Evolutionary conservation across 2,113 vertebrate species (phyloP).

Genomic region (Donacobius atricapilla): DNA sequence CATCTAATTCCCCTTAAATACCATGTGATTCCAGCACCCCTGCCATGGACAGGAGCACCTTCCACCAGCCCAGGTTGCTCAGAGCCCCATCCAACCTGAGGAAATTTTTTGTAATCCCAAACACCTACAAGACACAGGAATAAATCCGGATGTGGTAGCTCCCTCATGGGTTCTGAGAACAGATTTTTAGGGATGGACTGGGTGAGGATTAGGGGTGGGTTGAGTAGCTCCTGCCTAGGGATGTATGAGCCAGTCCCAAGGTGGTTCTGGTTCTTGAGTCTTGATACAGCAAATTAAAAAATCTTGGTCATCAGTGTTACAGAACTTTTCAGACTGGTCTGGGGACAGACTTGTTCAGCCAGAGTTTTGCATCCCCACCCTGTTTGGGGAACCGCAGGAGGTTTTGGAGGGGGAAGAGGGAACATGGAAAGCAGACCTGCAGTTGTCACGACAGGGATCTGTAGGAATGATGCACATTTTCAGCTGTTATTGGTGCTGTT

Average conservation of each 20-base stretch:
- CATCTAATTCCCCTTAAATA: not conserved
- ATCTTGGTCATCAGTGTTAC: not conserved
- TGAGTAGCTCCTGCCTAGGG: not conserved
- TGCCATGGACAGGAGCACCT: not conserved
- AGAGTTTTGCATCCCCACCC: not conserved
- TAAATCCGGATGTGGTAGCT: not conserved
- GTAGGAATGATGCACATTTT: not conserved
- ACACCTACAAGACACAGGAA: not conserved
- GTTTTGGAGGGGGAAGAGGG: not conserved
- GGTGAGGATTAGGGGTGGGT: not conserved
- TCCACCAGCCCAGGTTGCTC: not conserved
- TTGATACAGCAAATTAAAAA: not conserved
- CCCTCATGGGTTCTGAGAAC: not conserved
- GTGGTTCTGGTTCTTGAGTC: not conserved
- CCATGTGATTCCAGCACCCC: not conserved
- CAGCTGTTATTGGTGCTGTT: not conserved
- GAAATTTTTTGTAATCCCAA: not conserved
- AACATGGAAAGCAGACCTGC: not conserved
- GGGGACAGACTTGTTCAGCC: not conserved
- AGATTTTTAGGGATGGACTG: not conserved
- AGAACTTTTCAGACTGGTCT: not conserved
- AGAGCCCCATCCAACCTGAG: not conserved
- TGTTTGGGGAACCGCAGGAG: not conserved
- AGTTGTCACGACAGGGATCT: not conserved
- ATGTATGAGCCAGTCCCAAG: not conserved